Base-by-base conservation (phyloP, 2,888 invertebrate genomes). In the Taphrorychus bicolor region DNA sequence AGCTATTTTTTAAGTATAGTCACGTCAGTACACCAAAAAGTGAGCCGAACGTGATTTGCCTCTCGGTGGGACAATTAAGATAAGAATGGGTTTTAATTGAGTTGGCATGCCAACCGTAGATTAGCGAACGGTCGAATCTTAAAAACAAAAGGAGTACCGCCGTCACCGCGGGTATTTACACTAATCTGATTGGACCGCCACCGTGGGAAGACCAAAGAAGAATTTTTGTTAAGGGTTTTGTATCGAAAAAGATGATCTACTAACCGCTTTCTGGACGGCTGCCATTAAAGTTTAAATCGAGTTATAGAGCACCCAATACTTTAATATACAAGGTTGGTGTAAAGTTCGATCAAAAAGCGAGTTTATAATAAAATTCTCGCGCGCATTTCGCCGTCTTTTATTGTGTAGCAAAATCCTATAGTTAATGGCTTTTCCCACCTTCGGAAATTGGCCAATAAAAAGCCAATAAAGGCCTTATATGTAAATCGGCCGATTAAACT, bases 401-500 rank as follows among this genome's bases (percentile, higher is more conserved):
- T n/a, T n/a, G n/a, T n/a, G n/a, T n/a, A 9, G 2, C 32, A 32
- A 7, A 32, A 7, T 32, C 9, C 3, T 32, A 40, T 57, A 59
- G 54, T 68, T 68, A 68, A 68, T 64, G 59, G 22, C 51, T 59
- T 64, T 68, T 68, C 68, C 64, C 68, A 68, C 68, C 68, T 64
- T 51, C 51, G 45, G 45, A 68, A 68, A 68, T 68, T 68, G 64
- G 60, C 59, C 68, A 68, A 68, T 68, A 68, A 68, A 68, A 68
- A 64, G 56, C 68, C 68, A 68, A 68, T 68, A 68, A 68, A 68
- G 56, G 59, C 63, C 68, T 68, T 68, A 68, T 68, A 68, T 68
- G 64, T 68, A 68, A 68, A 68, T 68, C 22, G 68, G 45, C 68
- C 18, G 68, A 68, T 68, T 64, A 64, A 59, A 32, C 64, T 61